Evolutionary conservation across 2,888 invertebrate species (phyloP).

Genomic region (Ormyrus pomaceus): DNA sequence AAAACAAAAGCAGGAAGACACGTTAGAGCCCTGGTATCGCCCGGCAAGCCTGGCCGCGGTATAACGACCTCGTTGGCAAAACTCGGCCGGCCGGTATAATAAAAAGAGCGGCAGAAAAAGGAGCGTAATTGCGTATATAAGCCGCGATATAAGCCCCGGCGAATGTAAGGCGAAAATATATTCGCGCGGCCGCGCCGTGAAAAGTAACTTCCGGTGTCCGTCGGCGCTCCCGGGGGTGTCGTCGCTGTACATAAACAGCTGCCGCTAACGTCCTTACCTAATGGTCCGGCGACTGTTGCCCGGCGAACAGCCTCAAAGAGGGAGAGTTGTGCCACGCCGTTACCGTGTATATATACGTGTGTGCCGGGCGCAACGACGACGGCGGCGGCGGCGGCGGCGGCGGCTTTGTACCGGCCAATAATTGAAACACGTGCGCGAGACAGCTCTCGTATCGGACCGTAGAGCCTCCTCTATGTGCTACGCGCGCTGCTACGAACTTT

Average conservation of each 20-base stretch:
- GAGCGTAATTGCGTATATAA: no score
- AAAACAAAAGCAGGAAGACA: no score
- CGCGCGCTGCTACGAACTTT: no score
- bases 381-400: background rate
- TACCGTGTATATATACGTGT: background rate
- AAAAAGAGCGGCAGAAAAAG: no score
- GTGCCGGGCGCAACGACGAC: background rate
- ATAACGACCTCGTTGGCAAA: no score
- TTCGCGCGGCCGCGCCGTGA: no score
- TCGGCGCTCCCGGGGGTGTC: background rate
- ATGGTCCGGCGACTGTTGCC: conserved; percentile 9
- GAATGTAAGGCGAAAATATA: background rate
- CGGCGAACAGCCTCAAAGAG: conserved; percentile 17
- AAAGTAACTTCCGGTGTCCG: conserved; percentile 23
- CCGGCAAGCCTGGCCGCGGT: no score
- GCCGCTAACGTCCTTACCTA: conserved; percentile 27
- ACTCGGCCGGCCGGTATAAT: no score
- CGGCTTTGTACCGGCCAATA: conserved; percentile 46
- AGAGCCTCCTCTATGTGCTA: background rate
- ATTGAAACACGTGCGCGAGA: conserved; percentile 43
- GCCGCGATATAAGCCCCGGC: no score
- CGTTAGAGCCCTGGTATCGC: no score
- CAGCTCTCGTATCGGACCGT: conserved; percentile 11
- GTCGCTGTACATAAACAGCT: conserved; percentile 16
- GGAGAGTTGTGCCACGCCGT: background rate